Evolutionary conservation across 2,113 vertebrate species (phyloP), one percentile per base, ranked within the genome.

Genomic region (Furnarius figulus): DNA sequence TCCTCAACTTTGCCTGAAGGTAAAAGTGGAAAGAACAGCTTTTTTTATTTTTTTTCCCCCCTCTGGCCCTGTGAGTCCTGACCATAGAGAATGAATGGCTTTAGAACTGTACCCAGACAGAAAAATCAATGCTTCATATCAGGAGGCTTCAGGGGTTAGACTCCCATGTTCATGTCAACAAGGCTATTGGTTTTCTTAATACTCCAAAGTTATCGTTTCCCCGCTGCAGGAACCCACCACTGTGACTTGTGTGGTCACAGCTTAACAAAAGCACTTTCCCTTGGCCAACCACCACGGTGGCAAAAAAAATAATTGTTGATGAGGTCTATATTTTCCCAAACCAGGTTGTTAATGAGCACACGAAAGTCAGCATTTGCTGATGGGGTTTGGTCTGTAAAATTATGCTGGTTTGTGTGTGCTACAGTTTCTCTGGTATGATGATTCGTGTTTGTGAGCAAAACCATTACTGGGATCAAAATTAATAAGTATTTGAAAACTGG

Each of bases 121-220:
- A 98, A 99, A 99, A 99, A 99, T 99, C 99, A 99, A 99, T 99
- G 99, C 98, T 98, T 99, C 99, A 99, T 99, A 99, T 99, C 98
- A 99, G 98, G 98, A 99, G 99, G 99, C 99, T 99, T 99, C 98
- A 98, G 99, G 99, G 99, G 99, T 99, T 99, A 99, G 99, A 98
- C 98, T 99, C 98, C 98, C 98, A 98, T 99, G 99, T 99, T 99
- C 98, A 98, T 99, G 99, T 99, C 99, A 99, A 99, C 99, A 99
- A 99, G 99, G 98, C 99, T 99, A 99, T 99, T 99, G 99, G 98
- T 99, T 99, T 99, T 99, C 99, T 99, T 99, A 99, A 99, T 99
- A 99, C 99, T 99, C 99, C 98, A 98, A 99, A 99, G 99, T 99
- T 99, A 99, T 98, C 98, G 98, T 99, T 99, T 99, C 98, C 98